These are phyloP conservation scores for Falcunculus frontatus DNA, from an alignment of 2,113 vertebrate species.

Conservation along the genomic window DNA sequence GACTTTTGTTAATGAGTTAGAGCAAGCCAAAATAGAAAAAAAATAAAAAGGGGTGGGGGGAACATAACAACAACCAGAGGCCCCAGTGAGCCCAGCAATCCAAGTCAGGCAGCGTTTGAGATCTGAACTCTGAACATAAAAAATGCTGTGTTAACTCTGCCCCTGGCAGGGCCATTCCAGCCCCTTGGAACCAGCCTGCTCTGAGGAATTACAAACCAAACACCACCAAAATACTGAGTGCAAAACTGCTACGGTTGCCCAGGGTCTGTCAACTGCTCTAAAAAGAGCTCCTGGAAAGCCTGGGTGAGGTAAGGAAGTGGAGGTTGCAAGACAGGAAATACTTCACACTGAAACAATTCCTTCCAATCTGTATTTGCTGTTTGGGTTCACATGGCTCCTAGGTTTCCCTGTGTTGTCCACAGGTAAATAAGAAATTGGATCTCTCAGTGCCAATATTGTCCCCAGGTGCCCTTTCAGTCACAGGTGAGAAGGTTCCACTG, in stretches of 20 bases:
- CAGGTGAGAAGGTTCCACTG: neutral
- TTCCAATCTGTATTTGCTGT: neutral
- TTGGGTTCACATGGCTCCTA: neutral
- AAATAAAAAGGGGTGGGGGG: no score
- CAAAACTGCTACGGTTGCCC: neutral
- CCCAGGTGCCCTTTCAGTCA: neutral
- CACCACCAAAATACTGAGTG: neutral
- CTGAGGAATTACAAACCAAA: neutral
- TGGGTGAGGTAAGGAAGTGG: neutral
- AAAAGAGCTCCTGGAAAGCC: neutral
- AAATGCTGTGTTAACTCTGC: slow-evolving; percentile 42
- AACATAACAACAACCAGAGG: neutral
- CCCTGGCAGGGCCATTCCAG: neutral
- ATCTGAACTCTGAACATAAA: slow-evolving; percentile 29
- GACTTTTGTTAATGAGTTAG: slow-evolving; percentile 34
- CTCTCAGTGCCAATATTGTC: neutral
- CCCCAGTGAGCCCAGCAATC: neutral
- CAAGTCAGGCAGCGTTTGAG: neutral
- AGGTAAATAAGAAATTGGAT: neutral
- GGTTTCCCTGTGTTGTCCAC: neutral
- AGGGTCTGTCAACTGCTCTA: neutral
- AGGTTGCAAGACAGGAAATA: neutral
- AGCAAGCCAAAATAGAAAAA: neutral
- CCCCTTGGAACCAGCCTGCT: neutral
- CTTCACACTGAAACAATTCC: neutral